Evolutionary conservation across 2,888 invertebrate genomes (phyloP).

Genomic region (Cyaniris semiargus): DNA sequence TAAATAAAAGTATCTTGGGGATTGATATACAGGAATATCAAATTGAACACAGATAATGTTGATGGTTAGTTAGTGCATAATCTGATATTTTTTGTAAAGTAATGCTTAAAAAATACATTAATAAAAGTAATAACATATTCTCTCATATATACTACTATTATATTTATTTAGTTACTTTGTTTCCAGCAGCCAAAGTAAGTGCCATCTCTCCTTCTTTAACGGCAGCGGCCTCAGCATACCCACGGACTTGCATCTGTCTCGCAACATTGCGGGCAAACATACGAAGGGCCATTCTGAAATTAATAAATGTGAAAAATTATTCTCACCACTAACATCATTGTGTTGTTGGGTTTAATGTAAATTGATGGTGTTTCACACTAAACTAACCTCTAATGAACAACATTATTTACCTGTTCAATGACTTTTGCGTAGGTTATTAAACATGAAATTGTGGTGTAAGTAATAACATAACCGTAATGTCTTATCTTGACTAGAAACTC

Average conservation of each 20-base stretch:
- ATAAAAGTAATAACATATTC: too few relatives aligned
- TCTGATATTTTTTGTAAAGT: too few relatives aligned
- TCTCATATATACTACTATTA: too few relatives aligned
- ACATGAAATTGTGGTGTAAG: neutral
- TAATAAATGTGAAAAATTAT: neutral
- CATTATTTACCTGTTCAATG: neutral
- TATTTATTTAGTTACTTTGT: slow-evolving; percentile 82
- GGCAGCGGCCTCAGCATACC: slow-evolving; percentile 83
- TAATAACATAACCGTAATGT: neutral
- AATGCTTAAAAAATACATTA: too few relatives aligned
- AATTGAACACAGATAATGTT: too few relatives aligned
- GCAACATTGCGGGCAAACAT: slow-evolving; percentile 65
- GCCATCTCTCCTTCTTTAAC: slow-evolving; percentile 85
- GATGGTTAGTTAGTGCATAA: too few relatives aligned
- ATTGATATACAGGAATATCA: too few relatives aligned
- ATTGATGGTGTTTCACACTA: neutral
- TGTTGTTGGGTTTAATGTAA: neutral
- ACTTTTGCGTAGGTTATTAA: neutral
- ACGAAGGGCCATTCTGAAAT: slow-evolving; percentile 78
- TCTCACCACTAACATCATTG: neutral
- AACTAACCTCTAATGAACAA: slow-evolving; percentile 14
- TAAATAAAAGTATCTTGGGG: too few relatives aligned
- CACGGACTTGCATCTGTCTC: slow-evolving; percentile 78
- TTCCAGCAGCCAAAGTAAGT: slow-evolving; percentile 94
- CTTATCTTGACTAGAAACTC: neutral